Evolutionary conservation across 2,797 vertebrate genomes (phyloP).

Genomic region (Sebastes steindachneri): DNA sequence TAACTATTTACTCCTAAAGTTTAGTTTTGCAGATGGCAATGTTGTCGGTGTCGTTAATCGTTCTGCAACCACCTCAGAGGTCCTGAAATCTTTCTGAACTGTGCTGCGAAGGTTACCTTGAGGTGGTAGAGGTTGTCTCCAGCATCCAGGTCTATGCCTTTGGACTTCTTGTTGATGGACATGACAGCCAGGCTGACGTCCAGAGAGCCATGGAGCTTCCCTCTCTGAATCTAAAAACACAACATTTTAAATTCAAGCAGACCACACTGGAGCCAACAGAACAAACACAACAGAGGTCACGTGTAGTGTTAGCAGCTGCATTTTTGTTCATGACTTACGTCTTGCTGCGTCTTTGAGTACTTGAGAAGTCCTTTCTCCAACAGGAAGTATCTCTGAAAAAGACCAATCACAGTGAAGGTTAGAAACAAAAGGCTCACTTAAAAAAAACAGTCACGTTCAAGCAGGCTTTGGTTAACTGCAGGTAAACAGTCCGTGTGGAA

Average conservation of each 20-base stretch:
- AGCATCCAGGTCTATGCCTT: conserved; percentile 91
- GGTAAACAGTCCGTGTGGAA: no score
- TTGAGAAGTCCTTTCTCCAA: conserved; percentile 90
- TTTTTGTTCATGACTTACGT: conserved; percentile 80
- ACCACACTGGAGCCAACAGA: no score
- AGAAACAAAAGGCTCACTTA: neutral
- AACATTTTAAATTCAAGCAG: neutral
- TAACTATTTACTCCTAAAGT: neutral
- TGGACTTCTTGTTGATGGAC: conserved; percentile 93
- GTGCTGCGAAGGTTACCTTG: conserved; percentile 44
- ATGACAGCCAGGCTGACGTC: conserved; percentile 91
- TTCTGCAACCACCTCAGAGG: neutral
- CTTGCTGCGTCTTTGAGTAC: conserved; percentile 89
- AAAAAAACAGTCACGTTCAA: neutral
- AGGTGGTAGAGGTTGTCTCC: conserved; percentile 90
- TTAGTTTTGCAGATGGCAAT: neutral
- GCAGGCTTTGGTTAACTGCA: no score
- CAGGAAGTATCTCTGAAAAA: conserved; percentile 90
- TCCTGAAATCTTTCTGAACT: neutral
- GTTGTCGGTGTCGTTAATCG: neutral
- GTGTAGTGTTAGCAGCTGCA: neutral
- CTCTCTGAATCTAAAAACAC: conserved; percentile 82
- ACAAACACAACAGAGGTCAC: neutral
- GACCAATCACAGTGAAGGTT: neutral
- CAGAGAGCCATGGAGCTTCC: conserved; percentile 90